phyloP scores from a whole-genome alignment of 2,113 vertebrate species.

The Synchiropus splendidus region DNA sequence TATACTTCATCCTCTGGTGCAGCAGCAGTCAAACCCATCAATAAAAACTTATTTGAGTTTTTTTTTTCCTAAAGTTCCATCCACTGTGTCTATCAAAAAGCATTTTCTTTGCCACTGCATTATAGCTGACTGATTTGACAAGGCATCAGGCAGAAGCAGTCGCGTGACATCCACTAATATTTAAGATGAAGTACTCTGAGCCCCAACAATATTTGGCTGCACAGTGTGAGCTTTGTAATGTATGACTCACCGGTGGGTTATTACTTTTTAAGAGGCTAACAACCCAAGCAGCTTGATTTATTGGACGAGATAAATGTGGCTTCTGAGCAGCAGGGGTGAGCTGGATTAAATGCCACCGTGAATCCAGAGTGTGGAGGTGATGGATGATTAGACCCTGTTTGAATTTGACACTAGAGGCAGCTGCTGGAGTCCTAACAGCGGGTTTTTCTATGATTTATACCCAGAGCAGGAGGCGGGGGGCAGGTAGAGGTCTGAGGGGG shows the following conservation, averaged over 20 bases:
- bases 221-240: background rate
- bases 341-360: background rate
- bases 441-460: too few species aligned
- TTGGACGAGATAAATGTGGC: background rate
- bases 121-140: background rate
- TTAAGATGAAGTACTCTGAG: background rate
- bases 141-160: background rate
- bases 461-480: too few species aligned
- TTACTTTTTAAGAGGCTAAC: background rate
- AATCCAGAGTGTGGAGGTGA: too few species aligned
- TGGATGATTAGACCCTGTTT: too few species aligned
- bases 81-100: too few species aligned
- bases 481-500: too few species aligned
- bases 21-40: too few species aligned
- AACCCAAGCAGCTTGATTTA: background rate
- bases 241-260: background rate
- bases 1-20: too few species aligned
- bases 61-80: too few species aligned
- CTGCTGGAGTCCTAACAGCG: too few species aligned
- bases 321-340: background rate
- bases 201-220: background rate
- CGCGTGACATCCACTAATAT: background rate
- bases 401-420: too few species aligned
- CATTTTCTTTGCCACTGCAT: background rate
- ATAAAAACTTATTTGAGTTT: too few species aligned